Base-by-base conservation (phyloP, 2,797 vertebrate genomes). In the Antrozous pallidus region DNA sequence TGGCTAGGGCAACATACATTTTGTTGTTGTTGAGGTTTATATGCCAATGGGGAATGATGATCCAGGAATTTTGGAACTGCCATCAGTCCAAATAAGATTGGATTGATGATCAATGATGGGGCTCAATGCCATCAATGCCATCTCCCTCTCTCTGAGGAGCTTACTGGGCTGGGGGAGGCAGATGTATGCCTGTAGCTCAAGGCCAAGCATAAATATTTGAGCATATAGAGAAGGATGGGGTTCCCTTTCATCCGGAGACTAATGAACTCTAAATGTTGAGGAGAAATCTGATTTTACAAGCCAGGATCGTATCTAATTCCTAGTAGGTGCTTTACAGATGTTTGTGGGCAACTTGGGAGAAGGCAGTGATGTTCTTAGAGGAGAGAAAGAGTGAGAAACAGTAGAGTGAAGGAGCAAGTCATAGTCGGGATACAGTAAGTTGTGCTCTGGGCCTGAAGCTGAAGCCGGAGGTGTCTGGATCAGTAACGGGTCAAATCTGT, bases 341-440 rank as follows among this genome's bases (percentile, higher is more conserved):
- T 93, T 67, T 84, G 40, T 24, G 82, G 70, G 85, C 40, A 86
- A 54, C 20, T 51, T 42, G 38, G 67, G 90, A 94, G 51, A 93
- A 93, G 90, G 82, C 22, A 7, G 36, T 80, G 38, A 49, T 56
- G 11, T 93, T 80, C 61, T 49, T 69, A 78, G 54, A 40, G 33
- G 92, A 79, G 17, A 16, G 28, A 45, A 95, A 67, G 74, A 79
- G 67, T 42, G n/a, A 75, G 65, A 71, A 77, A 33, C 26, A 38
- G 40, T 58, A 17, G 65, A 82, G 12, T 2, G 22, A 1, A 83
- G 75, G 51, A 36, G 13, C 36, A 74, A 71, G 22, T 65, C 69
- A 88, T 40, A 40, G 79, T 61, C 93, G 47, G 47, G 82, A 71
- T 61, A 45, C 54, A 81, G 56, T 73, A 78, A 84, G 40, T 97